A percentile compares a stretch with the other conserved stretches of the same genome.
phyloP scores from a whole-genome alignment of 1,140 invertebrate genomes.

The Drosophila malerkotliana region DNA sequence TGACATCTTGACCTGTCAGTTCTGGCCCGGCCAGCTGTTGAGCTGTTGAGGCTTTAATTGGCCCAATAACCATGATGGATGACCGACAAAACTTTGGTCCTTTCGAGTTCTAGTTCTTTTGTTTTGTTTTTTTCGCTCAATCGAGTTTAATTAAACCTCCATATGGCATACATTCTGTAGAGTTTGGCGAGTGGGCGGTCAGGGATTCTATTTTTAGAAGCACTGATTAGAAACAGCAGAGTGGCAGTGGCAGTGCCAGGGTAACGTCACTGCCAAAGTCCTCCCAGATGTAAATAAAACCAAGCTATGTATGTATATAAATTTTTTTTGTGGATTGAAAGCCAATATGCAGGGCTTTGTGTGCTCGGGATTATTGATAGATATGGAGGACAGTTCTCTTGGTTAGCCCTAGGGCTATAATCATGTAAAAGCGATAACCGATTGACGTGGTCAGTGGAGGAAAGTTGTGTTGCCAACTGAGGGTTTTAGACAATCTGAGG shows the following conservation, averaged over 20 bases:
- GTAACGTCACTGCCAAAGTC: slow-evolving; percentile 33
- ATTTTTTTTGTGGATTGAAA: neutral
- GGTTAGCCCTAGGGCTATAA: slow-evolving; percentile 1
- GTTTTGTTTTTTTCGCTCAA: slow-evolving; percentile 6
- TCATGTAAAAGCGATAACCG: slow-evolving; percentile 35
- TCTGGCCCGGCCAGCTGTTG: slow-evolving; percentile 34
- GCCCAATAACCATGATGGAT: slow-evolving; percentile 55
- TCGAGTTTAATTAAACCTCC: slow-evolving; percentile 52
- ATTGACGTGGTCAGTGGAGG: slow-evolving; percentile 26
- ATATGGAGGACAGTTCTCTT: slow-evolving; percentile 28
- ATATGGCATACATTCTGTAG: slow-evolving; percentile 47
- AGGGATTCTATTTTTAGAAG: slow-evolving; percentile 50
- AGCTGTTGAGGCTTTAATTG: slow-evolving; percentile 36
- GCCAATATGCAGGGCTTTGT: slow-evolving; percentile 43
- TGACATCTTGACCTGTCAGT: slow-evolving; percentile 49
- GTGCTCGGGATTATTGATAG: slow-evolving; percentile 44
- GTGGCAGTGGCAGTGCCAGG: slow-evolving; percentile 3
- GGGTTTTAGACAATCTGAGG: neutral
- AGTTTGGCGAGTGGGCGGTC: slow-evolving; percentile 36
- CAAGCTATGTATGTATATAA: neutral
- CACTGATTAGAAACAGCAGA: slow-evolving; percentile 45
- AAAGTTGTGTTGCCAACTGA: slow-evolving; percentile 20
- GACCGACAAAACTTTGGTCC: slow-evolving; percentile 19
- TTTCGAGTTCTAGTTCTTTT: neutral
- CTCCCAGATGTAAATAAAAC: slow-evolving; percentile 54